Conservation (phyloP, 2,113 vertebrate species). For the Podiceps cristatus region DNA sequence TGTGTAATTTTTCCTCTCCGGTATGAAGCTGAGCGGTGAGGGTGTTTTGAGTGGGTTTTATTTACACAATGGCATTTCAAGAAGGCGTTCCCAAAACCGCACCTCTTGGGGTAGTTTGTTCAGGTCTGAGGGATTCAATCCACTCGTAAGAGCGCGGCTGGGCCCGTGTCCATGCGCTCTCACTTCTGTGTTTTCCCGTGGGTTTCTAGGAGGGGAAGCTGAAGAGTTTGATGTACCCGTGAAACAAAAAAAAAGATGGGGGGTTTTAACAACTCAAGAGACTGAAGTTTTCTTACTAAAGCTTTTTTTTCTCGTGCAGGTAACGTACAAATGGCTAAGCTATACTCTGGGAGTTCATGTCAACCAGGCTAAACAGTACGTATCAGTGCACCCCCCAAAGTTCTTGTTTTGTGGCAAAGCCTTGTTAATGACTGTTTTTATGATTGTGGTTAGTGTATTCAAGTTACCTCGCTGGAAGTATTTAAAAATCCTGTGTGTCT, state of each 20-base stretch:
- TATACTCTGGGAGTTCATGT: constrained; percentile 93
- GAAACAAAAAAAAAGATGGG: neutral
- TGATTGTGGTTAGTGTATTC: fast-evolving
- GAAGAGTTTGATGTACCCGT: fast-evolving
- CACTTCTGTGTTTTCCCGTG: neutral
- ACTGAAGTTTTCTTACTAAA: fast-evolving
- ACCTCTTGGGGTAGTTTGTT: neutral
- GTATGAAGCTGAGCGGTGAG: neutral
- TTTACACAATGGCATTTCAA: neutral
- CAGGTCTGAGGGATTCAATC: neutral
- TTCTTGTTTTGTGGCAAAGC: neutral
- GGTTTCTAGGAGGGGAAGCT: neutral
- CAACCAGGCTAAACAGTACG: constrained; percentile 94
- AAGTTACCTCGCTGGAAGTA: neutral
- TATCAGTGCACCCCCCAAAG: neutral
- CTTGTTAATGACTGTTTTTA: neutral
- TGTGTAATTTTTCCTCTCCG: neutral
- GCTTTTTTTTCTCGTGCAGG: constrained; percentile 72
- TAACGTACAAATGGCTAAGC: constrained; percentile 98
- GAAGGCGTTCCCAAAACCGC: neutral
- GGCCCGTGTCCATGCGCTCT: fast-evolving
- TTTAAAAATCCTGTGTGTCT: fast-evolving
- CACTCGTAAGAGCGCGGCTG: fast-evolving
- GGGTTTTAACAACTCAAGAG: neutral
- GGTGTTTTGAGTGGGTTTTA: neutral